Conservation (phyloP, 2,888 invertebrate species). For the Andrena haemorrhoa region DNA sequence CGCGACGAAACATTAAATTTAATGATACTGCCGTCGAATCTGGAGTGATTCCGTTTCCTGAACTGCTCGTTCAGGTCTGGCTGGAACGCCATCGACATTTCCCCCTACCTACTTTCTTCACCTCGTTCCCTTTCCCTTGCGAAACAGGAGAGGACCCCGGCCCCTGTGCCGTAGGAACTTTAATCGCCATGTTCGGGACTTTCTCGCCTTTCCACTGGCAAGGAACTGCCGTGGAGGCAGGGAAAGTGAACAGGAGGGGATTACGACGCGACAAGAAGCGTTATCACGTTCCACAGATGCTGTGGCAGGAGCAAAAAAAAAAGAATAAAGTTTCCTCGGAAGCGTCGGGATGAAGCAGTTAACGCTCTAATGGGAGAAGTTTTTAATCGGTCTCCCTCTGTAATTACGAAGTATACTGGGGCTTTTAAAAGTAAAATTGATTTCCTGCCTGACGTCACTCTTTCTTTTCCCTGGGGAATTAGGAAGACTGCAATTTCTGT, state of each 20-base stretch:
- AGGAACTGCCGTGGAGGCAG: neutral
- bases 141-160: neutral
- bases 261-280: constrained; percentile 24
- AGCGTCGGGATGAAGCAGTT: constrained; percentile 5
- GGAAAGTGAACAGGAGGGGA: neutral
- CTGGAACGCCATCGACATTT: neutral
- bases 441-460: neutral
- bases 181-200: constrained; percentile 35
- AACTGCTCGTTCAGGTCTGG: neutral
- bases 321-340: constrained; percentile 16
- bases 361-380: neutral
- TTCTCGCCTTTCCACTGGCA: neutral
- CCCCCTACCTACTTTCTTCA: neutral
- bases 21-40: neutral
- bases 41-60: neutral
- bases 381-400: neutral
- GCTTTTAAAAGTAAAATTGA: neutral
- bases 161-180: neutral
- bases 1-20: neutral
- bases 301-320: neutral
- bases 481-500: neutral
- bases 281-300: constrained; percentile 32
- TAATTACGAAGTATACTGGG: neutral
- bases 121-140: neutral
- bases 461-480: neutral